Evolutionary conservation across 2,888 invertebrate genomes (phyloP).

Genomic region (Drosophila limbata): DNA sequence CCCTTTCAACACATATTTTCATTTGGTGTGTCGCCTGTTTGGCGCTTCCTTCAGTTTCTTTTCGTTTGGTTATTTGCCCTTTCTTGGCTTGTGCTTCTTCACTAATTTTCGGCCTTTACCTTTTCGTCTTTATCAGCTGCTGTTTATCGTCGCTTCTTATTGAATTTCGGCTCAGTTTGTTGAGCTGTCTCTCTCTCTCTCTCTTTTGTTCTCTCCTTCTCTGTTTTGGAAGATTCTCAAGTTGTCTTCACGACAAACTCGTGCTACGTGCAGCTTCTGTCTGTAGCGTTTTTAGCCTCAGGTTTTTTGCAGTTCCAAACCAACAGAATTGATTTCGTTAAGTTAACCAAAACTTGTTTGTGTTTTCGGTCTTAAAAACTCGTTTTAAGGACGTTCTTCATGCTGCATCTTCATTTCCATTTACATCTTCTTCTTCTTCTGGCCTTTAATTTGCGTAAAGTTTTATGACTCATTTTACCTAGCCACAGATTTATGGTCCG

Average conservation of each 20-base stretch:
- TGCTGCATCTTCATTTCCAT: constrained; percentile 7
- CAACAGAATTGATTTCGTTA: constrained; percentile 72
- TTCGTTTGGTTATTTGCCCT: constrained; percentile 18
- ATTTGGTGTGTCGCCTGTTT: constrained; percentile 30
- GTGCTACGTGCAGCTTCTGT: constrained; percentile 63
- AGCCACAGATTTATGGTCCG: constrained; percentile 19
- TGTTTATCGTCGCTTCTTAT: constrained; percentile 75
- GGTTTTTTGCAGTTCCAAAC: constrained; percentile 35
- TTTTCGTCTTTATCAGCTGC: constrained; percentile 75
- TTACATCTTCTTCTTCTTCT: constrained; percentile 35
- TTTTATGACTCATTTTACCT: constrained; percentile 66
- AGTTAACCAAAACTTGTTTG: constrained; percentile 72
- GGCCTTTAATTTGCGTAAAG: constrained; percentile 50
- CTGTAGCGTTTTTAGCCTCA: constrained; percentile 20
- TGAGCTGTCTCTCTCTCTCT: constrained; percentile 27
- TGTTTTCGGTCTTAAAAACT: constrained; percentile 64
- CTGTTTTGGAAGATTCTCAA: constrained; percentile 28
- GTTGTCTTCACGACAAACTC: constrained; percentile 55
- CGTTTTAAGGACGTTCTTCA: constrained; percentile 71
- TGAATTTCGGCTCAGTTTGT: constrained; percentile 67
- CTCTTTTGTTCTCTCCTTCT: constrained; percentile 1
- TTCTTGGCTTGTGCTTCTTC: constrained; percentile 31
- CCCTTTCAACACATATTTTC: constrained; percentile 19
- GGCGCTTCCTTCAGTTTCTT: constrained; percentile 42
- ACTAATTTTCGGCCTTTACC: constrained; percentile 70